Evolutionary conservation across 2,113 vertebrate species (phyloP), one percentile per base, ranked within the genome.

Genomic region (Python bivittatus): DNA sequence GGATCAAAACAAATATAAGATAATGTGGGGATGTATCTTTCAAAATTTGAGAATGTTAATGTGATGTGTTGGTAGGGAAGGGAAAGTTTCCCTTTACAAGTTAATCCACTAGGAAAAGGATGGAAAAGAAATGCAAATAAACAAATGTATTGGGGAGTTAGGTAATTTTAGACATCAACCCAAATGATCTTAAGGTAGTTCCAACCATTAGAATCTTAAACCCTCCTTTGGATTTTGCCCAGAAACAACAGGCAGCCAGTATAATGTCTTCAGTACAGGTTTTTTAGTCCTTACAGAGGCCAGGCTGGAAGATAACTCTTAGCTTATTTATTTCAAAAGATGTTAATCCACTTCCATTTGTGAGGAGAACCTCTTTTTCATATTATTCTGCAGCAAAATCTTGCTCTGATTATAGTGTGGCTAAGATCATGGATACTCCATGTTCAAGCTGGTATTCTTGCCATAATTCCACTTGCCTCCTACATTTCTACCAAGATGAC

Each of bases 1-100:
- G 91, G 90, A 94, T 95, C 94, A 95, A 96, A 97, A 95, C 92
- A 95, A 95, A 89, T 57, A 84, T 68, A 94, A 92, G 85, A 92
- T 54, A 4, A 29, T 17, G 15, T 23, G 4, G 72, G 84, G 94
- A 89, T 87, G 93, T 88, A 92, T 97, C 95, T 93, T 95, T 91
- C 94, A 96, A 95, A 92, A 95, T 91, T 91, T 20, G 91, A 92
- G 94, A 94, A 94, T 91, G 93, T 93, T 88, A 96, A 92, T 0
- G 1, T 79, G 93, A 25, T 13, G 17, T 15, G 72, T 79, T 79
- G 72, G 33, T 79, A 79, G 33, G 48, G 17, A 79, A 79, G 7
- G 33, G 20, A 1, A 79, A 42, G 33, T 42, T 79, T 79, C 33
- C 72, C 33, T 79, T 79, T 79, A n/a, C 33, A 79, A 17, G 22